Evolutionary conservation across 2,113 vertebrate species (phyloP), one percentile per base, ranked within the genome.

Genomic region (Thomomys bottae): DNA sequence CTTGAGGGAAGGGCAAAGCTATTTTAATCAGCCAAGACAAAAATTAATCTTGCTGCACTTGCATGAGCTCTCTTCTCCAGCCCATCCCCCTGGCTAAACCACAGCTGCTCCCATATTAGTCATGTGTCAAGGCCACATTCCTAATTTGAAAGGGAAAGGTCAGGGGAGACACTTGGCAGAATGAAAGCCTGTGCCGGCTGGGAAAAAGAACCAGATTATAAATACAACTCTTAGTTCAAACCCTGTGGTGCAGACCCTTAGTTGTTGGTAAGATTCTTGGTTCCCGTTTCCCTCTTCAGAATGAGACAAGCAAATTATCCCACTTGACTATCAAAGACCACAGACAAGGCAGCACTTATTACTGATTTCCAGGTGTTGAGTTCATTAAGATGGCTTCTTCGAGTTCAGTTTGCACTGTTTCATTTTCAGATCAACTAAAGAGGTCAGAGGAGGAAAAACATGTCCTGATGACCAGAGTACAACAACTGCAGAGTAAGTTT

Each of bases 401-500:
- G 76, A 34, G 40, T 85, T 42, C 63, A 36, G 32, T 36, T 77
- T 86, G 2, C 30, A 10, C 34, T 45, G 20, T 94, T 94, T 91
- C 45, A 0, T 42, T 97, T 97, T 91, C 97, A 98, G 98, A 91
- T 18, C 96, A 97, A 84, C 5, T 98, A 24, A 95, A 92, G 87
- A 95, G 89, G 72, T 97, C 97, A 28, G 97, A 98, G 82, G 96
- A 94, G 3, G 97, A 98, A 95, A 98, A 96, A 59, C 72, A 68
- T 1, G 61, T 3, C 0, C 90, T 98, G 96, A 94, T 93, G 88
- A 94, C 75, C 38, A 95, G 82, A n/a, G 85, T 98, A 83, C 95
- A 95, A 77, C 84, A 94, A 6, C 68, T 98, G 61, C 96, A 97
- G 82, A 87, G 98, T 98, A 93, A 98, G 98, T 97, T 24, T 77